A percentile compares a stretch with the other conserved stretches of the same genome.
These are phyloP conservation scores for Etheostoma perlongum DNA, from an alignment of 2,797 vertebrate species.

Conservation along the genomic window DNA sequence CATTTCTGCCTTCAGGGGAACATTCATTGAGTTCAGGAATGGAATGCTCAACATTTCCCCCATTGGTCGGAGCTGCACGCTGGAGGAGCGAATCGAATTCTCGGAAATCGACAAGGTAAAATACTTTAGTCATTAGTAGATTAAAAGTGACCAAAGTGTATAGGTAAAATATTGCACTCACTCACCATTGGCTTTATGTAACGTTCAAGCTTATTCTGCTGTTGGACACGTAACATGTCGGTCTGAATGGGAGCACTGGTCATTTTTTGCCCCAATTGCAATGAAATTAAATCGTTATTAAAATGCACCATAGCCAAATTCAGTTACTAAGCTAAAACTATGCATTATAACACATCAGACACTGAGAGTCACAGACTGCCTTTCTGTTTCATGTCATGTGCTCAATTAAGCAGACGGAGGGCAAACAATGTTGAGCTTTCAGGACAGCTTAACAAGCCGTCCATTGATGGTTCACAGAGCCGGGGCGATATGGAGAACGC, in stretches of 20 bases:
- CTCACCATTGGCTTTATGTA: background rate
- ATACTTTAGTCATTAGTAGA: background rate
- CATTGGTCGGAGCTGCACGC: slow-evolving; percentile 94
- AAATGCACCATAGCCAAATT: background rate
- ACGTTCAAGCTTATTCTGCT: background rate
- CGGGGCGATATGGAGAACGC: slow-evolving; percentile 11
- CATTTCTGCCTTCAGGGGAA: slow-evolving; percentile 86
- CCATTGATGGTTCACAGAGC: slow-evolving; percentile 50
- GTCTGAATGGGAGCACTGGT: background rate
- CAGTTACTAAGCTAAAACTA: background rate
- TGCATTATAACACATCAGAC: background rate
- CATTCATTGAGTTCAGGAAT: slow-evolving; percentile 98
- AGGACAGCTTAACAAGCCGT: slow-evolving; percentile 39
- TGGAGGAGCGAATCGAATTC: slow-evolving; percentile 94
- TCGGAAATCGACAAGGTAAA: slow-evolving; percentile 95
- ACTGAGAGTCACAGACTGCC: background rate
- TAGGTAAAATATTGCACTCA: background rate
- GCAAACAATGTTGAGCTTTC: slow-evolving; percentile 58
- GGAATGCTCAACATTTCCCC: slow-evolving; percentile 98
- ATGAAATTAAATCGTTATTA: background rate
- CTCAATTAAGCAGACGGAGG: slow-evolving; percentile 30
- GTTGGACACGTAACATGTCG: background rate
- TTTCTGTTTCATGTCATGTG: slow-evolving; percentile 14
- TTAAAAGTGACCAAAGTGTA: background rate
- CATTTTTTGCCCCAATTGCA: background rate